phyloP scores from a whole-genome alignment of 2,888 invertebrate species.

The Ectobius pallidus region DNA sequence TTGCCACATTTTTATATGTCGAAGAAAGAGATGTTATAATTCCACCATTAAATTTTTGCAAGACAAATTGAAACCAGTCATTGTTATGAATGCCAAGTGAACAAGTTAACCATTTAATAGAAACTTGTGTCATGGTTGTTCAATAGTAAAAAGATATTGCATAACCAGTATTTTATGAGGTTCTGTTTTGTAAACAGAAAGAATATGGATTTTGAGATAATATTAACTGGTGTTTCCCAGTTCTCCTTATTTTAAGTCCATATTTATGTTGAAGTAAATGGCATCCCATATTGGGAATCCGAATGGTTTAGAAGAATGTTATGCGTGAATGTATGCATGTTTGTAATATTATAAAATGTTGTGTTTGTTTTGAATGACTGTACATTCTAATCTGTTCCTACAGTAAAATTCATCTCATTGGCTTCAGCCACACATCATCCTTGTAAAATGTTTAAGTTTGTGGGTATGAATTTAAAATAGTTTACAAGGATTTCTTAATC shows the following conservation, averaged over 20 bases:
- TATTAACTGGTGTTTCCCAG: constrained; percentile 28
- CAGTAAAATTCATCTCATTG: constrained; percentile 41
- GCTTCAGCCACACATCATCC: constrained; percentile 3
- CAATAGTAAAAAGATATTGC: constrained; percentile 4
- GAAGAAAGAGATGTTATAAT: not conserved
- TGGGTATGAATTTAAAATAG: constrained; percentile 23
- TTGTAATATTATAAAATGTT: constrained; percentile 43
- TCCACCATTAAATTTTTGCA: not conserved
- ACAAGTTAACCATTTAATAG: constrained; percentile 12
- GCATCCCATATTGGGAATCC: constrained; percentile 43
- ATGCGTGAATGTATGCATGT: constrained; percentile 39
- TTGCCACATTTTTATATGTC: constrained; percentile 22
- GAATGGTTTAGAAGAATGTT: constrained; percentile 28
- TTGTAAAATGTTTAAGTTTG: constrained; percentile 32
- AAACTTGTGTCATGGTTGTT: constrained; percentile 10
- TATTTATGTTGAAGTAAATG: constrained; percentile 40
- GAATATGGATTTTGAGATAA: constrained; percentile 36
- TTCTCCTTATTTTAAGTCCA: constrained; percentile 35
- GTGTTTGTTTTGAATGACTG: constrained; percentile 40
- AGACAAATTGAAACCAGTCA: no score
- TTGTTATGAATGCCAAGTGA: constrained; percentile 13
- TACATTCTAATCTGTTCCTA: constrained; percentile 41
- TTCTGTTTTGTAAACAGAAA: constrained; percentile 26
- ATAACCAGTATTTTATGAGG: constrained; percentile 25
- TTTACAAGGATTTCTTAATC: constrained; percentile 35